Conservation (phyloP, 1,140 invertebrate genomes). For the Drosophila carrolli region DNA sequence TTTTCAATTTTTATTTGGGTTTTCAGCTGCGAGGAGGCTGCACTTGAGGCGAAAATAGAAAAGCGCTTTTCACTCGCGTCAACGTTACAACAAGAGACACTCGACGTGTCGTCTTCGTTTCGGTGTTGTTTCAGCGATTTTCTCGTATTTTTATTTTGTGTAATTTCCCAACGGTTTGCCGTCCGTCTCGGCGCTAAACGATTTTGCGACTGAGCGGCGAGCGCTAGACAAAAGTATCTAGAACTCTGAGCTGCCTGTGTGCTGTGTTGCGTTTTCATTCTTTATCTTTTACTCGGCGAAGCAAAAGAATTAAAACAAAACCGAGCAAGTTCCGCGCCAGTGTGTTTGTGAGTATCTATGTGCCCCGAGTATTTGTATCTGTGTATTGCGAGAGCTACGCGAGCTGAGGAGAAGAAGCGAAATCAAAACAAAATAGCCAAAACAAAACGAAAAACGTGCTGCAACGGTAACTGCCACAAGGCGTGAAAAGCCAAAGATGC, state of each 20-base stretch:
- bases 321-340: constrained; percentile 40
- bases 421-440: constrained; percentile 72
- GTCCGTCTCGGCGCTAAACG: constrained; percentile 76
- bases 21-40: constrained; percentile 32
- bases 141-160: constrained; percentile 16
- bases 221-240: constrained; percentile 81
- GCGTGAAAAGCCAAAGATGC: constrained; percentile 53
- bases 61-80: constrained; percentile 75
- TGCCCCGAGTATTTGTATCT: constrained; percentile 1
- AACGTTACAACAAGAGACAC: constrained; percentile 63
- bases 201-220: constrained; percentile 71
- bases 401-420: constrained; percentile 59
- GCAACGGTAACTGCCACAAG: constrained; percentile 55
- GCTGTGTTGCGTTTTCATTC: constrained; percentile 57
- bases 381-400: constrained; percentile 1
- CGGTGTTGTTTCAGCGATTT: constrained; percentile 33
- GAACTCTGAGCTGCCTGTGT: constrained; percentile 56
- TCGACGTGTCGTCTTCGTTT: constrained; percentile 32
- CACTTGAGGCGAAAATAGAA: constrained; percentile 83
- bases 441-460: constrained; percentile 80
- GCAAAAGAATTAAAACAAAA: constrained; percentile 82
- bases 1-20: constrained; percentile 8
- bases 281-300: constrained; percentile 74
- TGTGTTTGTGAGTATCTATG: constrained; percentile 20
- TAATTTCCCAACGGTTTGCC: constrained; percentile 58